Evolutionary conservation across 2,888 invertebrate genomes (phyloP).

Genomic region (Synergus laeviventris): DNA sequence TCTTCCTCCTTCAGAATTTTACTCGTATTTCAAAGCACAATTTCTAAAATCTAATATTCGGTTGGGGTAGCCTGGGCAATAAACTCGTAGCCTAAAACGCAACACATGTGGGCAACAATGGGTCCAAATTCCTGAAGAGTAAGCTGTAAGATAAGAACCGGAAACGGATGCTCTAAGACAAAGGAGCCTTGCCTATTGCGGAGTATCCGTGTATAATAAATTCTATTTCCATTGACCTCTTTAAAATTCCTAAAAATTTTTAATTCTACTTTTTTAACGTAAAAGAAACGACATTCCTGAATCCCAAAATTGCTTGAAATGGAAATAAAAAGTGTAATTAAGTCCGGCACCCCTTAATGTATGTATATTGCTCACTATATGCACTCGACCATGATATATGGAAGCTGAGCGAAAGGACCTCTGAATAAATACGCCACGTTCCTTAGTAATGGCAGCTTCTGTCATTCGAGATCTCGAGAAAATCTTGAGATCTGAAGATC

Average conservation of each 20-base stretch:
- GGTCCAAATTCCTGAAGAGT: not conserved
- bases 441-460: slow-evolving; percentile 39
- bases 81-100: slow-evolving; percentile 4
- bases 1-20: not conserved
- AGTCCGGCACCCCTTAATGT: not conserved
- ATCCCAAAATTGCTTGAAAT: not conserved
- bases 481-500: slow-evolving; percentile 45
- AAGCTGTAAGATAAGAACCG: slow-evolving; percentile 66
- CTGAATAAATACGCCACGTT: slow-evolving; percentile 48
- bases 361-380: slow-evolving; percentile 29
- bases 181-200: slow-evolving; percentile 51
- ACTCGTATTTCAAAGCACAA: not conserved
- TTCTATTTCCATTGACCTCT: not conserved
- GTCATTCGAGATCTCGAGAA: slow-evolving; percentile 36
- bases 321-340: not conserved
- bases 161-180: slow-evolving; percentile 70
- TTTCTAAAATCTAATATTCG: slow-evolving; percentile 24
- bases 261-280: too few species aligned
- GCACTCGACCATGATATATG: slow-evolving; percentile 40
- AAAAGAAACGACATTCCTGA: not conserved
- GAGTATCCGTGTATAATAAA: not conserved
- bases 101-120: slow-evolving; percentile 9
- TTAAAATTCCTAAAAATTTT: not conserved
- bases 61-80: not conserved
- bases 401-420: slow-evolving; percentile 43